Conservation (phyloP, 2,113 vertebrate genomes). For the Gymnocephalus cernua region DNA sequence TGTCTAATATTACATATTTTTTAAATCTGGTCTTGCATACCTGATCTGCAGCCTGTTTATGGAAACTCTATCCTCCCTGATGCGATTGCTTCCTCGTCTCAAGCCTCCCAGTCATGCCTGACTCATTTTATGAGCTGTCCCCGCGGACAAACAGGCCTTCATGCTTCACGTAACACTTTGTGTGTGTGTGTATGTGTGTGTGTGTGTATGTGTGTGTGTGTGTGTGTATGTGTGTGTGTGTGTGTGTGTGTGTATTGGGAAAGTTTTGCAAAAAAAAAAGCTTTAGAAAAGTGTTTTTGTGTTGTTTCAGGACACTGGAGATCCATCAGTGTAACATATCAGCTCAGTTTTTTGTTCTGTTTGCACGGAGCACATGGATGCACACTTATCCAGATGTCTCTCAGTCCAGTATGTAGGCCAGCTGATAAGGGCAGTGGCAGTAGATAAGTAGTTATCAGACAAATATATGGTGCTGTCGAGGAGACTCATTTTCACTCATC, state of each 20-base stretch:
- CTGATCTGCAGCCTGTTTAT: conserved; percentile 56
- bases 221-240: conserved; percentile 19
- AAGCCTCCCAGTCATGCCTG: conserved; percentile 61
- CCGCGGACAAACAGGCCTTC: conserved; percentile 58
- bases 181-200: conserved; percentile 32
- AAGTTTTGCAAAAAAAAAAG: conserved; percentile 41
- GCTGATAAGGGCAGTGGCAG: conserved; percentile 50
- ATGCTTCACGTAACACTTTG: conserved; percentile 39
- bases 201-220: conserved; percentile 27
- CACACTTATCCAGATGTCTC: neutral
- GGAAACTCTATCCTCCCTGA: conserved; percentile 59
- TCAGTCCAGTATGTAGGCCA: conserved; percentile 43
- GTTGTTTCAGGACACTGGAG: neutral
- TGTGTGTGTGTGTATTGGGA: conserved; percentile 49
- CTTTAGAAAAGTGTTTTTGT: neutral
- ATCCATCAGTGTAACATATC: neutral
- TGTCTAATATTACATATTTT: conserved; percentile 52
- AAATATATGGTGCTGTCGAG: conserved; percentile 15
- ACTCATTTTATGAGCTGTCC: conserved; percentile 69
- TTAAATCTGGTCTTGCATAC: conserved; percentile 49
- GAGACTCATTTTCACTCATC: conserved; percentile 25
- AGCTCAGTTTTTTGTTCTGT: neutral
- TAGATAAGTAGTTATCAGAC: conserved; percentile 30
- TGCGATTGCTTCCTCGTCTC: conserved; percentile 64
- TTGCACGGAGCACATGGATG: neutral